A percentile compares a stretch with the other conserved stretches of the same genome.
These are phyloP conservation scores for Quiscalus mexicanus DNA, from an alignment of 2,113 vertebrate species.

Conservation along the genomic window DNA sequence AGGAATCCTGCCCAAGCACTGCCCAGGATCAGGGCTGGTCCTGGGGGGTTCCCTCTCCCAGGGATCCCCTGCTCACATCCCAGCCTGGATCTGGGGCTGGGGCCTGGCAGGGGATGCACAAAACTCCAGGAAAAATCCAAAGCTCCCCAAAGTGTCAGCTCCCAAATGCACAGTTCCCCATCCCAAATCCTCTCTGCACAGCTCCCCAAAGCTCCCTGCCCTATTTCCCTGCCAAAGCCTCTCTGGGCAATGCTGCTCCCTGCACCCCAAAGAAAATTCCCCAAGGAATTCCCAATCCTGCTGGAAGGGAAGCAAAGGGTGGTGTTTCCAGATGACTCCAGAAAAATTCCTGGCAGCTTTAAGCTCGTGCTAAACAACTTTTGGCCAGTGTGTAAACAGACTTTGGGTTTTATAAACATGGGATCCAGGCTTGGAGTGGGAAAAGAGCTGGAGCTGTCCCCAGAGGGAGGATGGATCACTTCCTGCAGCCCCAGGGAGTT, in stretches of 20 bases:
- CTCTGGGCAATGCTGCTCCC: neutral
- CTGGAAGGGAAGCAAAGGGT: neutral
- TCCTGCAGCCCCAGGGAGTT: neutral
- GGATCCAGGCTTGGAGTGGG: neutral
- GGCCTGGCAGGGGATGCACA: neutral
- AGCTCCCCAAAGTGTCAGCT: neutral
- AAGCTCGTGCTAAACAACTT: conserved; percentile 38
- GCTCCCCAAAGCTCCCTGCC: neutral
- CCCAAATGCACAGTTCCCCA: neutral
- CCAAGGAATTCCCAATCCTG: neutral
- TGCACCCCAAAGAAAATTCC: neutral
- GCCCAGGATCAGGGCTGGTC: neutral
- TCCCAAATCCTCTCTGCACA: neutral
- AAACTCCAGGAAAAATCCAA: neutral
- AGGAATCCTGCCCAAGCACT: neutral
- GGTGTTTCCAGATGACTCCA: neutral
- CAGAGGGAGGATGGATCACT: conserved; percentile 6
- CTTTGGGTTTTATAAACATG: conserved; percentile 25
- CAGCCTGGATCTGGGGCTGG: fast-evolving
- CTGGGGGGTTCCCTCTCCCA: neutral
- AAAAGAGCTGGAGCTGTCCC: neutral
- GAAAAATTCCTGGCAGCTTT: conserved; percentile 16
- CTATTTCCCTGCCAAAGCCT: neutral
- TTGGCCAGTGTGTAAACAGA: conserved; percentile 20
- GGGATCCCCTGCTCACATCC: neutral